Percentiles rank a stretch among this genome's conserved stretches.
Evolutionary conservation across 2,113 vertebrate species (phyloP).

Genomic region (Arizona elegans): DNA sequence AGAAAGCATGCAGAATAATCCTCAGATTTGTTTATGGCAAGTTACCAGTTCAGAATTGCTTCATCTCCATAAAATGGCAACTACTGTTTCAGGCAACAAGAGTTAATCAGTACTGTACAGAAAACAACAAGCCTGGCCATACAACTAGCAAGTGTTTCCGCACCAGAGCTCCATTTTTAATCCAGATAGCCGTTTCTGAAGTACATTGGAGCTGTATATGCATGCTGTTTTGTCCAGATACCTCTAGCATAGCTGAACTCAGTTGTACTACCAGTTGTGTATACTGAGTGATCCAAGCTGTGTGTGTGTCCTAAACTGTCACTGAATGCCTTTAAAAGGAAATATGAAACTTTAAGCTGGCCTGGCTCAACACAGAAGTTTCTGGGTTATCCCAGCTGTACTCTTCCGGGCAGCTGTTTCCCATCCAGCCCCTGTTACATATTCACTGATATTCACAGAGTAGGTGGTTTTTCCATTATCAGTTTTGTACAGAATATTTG

Average conservation of each 20-base stretch:
- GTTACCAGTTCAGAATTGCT: background rate
- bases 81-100: background rate
- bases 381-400: conserved; percentile 27
- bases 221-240: background rate
- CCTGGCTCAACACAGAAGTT: background rate
- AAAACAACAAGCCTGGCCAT: background rate
- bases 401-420: conserved; percentile 9
- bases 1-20: background rate
- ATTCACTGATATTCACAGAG: conserved; percentile 30
- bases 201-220: rapidly evolving
- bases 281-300: background rate
- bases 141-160: background rate
- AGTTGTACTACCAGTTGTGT: background rate
- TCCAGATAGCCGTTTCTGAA: background rate
- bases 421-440: background rate
- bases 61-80: background rate
- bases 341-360: background rate
- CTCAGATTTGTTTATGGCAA: background rate
- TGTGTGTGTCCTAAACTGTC: background rate
- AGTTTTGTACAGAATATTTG: background rate
- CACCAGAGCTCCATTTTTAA: background rate
- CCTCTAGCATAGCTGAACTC: background rate
- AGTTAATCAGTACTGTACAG: background rate
- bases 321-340: background rate
- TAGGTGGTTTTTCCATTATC: conserved; percentile 15